phyloP scores from a whole-genome alignment of 1,140 invertebrate species.

The Drosophila nigrodunni region DNA sequence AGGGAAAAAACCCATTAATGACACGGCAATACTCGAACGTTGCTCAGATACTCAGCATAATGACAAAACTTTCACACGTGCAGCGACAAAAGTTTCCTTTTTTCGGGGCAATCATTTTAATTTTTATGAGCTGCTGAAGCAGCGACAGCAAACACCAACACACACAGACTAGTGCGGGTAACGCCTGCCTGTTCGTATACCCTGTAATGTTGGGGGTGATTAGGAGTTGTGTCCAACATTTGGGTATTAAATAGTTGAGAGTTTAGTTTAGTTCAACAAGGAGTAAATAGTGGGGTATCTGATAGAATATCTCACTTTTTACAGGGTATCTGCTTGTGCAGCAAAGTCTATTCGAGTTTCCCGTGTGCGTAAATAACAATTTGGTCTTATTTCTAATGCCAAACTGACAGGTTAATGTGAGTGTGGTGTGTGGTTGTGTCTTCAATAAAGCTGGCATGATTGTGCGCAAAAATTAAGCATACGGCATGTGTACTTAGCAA shows the following conservation, averaged over 20 bases:
- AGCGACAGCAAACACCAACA: constrained; percentile 19
- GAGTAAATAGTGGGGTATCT: too few relatives aligned
- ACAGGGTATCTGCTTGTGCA: constrained; percentile 14
- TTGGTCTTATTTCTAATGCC: constrained; percentile 76
- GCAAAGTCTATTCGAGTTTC: background rate
- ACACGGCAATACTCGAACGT: constrained; percentile 39
- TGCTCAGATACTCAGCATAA: constrained; percentile 64
- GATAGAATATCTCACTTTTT: too few relatives aligned
- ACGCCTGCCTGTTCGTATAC: background rate
- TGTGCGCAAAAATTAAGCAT: constrained; percentile 78
- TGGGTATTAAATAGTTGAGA: too few relatives aligned
- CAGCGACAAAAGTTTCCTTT: constrained; percentile 48
- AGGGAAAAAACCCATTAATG: constrained; percentile 62
- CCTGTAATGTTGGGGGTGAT: background rate
- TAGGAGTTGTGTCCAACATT: background rate
- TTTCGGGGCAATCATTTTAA: constrained; percentile 75
- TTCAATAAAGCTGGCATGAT: constrained; percentile 71
- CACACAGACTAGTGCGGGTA: background rate
- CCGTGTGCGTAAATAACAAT: constrained; percentile 69
- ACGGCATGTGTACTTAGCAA: constrained; percentile 59
- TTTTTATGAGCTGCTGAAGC: constrained; percentile 70
- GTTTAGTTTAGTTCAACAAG: too few relatives aligned
- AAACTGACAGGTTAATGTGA: constrained; percentile 71
- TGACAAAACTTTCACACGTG: constrained; percentile 78
- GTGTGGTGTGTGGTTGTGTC: constrained; percentile 52